Evolutionary conservation across 2,888 invertebrate species (phyloP).

Genomic region (Malacosoma neustria): DNA sequence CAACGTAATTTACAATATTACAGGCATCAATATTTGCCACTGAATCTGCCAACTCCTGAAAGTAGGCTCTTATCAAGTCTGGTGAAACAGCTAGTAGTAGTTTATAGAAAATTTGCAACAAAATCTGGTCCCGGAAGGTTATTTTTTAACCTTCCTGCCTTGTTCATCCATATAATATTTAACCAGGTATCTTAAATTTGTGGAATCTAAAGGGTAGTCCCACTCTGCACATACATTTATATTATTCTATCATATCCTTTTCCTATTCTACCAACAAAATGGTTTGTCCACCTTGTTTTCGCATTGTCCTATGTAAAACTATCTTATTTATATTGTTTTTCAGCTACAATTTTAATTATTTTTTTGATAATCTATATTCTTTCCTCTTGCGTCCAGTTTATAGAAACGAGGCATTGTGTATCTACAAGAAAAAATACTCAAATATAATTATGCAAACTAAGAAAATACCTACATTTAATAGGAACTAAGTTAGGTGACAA

Average conservation of each 20-base stretch:
- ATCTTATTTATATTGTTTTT: conserved; percentile 9
- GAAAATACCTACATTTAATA: not conserved
- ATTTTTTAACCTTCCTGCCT: conserved; percentile 10
- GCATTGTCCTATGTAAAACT: conserved; percentile 11
- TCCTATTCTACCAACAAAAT: conserved; percentile 10
- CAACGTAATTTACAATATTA: conserved; percentile 3
- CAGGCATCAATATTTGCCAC: not conserved
- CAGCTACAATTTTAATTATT: conserved; percentile 6
- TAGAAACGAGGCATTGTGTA: conserved; percentile 8
- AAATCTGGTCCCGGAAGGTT: conserved; percentile 11
- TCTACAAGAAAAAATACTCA: conserved; percentile 4
- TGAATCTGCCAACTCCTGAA: not conserved
- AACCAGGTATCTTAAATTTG: conserved; percentile 10
- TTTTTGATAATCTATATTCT: conserved; percentile 10
- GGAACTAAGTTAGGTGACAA: not conserved
- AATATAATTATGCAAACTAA: conserved; percentile 3
- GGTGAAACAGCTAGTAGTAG: conserved; percentile 13
- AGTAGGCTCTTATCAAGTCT: conserved; percentile 12
- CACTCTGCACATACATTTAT: conserved; percentile 16
- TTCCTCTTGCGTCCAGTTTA: conserved; percentile 8
- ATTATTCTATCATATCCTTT: conserved; percentile 12
- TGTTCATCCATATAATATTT: conserved; percentile 8
- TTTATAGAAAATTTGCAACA: conserved; percentile 1
- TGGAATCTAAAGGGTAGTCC: conserved; percentile 13
- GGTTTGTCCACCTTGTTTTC: conserved; percentile 14